Evolutionary conservation across 2,113 vertebrate species (phyloP), one percentile per base, ranked within the genome.

Genomic region (Archilochus colubris): DNA sequence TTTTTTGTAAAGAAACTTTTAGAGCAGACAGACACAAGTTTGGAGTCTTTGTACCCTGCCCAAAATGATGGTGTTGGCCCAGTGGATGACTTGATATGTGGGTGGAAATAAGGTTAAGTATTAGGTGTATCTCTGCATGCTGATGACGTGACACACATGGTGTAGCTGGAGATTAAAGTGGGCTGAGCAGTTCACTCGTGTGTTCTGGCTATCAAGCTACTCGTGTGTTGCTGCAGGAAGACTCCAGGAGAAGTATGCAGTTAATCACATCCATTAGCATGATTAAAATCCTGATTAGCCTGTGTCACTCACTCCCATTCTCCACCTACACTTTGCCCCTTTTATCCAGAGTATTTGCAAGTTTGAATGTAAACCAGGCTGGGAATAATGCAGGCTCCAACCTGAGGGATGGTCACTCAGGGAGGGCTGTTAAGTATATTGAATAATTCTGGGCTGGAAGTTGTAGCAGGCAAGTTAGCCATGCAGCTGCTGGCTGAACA

Each of bases 251-350:
- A 38, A 93, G 94, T 86, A 91, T 92, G 96, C 80, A 92, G 36
- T 94, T 97, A 96, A 97, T 96, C 94, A 95, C 91, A 54, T 33
- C 93, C 92, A 95, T 97, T 96, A 95, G 94, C 96, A 58, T 89
- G 93, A 96, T 87, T 93, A 73, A 43, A 72, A 75, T 91, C 95
- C 94, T 93, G 83, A 93, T 96, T 94, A 95, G 83, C 86, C 74
- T 11, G 69, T 97, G 94, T 92, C 92, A 63, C 86, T 95, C 86
- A 22, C 94, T 92, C 91, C 83, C 61, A 57, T 75, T 64, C 75
- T 40, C 94, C 83, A 88, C 96, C 94, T 72, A 87, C 94, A 31
- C 89, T 64, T 82, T 0, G 1, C 66, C 92, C 91, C 86, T 64
- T 86, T 84, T 78, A 78, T 53, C 38, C 0, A 0, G 38, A 25